Base-by-base conservation (phyloP, 2,113 vertebrate species). In the Oryzias woworae region DNA sequence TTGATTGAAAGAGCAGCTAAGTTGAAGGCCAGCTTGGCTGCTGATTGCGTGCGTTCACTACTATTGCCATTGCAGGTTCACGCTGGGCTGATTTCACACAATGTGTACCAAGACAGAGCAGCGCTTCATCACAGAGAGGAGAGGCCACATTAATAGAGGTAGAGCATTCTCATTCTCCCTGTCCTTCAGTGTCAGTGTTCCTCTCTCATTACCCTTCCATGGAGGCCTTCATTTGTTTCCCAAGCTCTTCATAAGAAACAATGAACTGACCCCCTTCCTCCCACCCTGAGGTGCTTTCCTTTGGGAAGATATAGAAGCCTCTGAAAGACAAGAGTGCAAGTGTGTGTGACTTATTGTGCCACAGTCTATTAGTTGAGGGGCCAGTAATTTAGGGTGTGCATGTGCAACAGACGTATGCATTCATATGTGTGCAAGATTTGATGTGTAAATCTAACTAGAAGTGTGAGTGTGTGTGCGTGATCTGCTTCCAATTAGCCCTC, bases 191-290 rank as follows among this genome's bases (percentile, higher is more conserved):
- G 64, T 61, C 52, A 78, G 69, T 23, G 18, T 75, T 66, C 14
- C 62, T 61, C 78, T 70, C 77, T 81, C 77, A 78, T 85, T 85
- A 80, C 73, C 69, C 71, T n/a, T 85, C 83, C 79, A 75, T 58
- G 60, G 78, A 77, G 69, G 74, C 71, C 71, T 74, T 79, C 55
- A 17, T 85, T 86, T 87, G 84, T 85, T 79, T 86, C 82, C 62
- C 82, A 74, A 69, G 73, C 84, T 87, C 83, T 85, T 83, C 72
- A 75, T 66, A 45, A 67, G 83, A 88, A 85, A 90, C 88, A 90
- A 90, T 87, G 66, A 64, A 44, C 56, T 86, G 86, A 90, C 88
- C 88, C 80, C 75, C 62, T 86, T 86, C 75, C 66, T 71, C 51
- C 76, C 75, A 77, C 85, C 88, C 85, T 45, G 68, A 85, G 88